phyloP scores from a whole-genome alignment of 1,140 invertebrate species.

The Drosophila rhopaloa region DNA sequence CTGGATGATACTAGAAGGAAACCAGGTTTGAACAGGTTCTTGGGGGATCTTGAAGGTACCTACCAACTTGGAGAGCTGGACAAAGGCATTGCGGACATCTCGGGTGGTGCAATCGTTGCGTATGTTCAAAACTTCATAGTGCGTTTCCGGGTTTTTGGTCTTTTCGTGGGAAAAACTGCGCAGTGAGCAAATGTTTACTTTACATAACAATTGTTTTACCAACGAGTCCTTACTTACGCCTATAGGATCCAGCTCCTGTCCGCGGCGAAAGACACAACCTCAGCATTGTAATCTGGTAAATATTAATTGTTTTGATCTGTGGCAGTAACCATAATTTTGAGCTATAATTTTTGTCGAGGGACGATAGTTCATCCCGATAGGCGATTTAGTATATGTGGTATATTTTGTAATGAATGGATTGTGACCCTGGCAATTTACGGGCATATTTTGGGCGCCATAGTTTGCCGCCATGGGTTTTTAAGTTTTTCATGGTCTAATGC shows the following conservation, averaged over 20 bases:
- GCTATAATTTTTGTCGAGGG: not conserved
- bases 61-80: slow-evolving; percentile 87
- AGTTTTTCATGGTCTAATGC: too few species aligned
- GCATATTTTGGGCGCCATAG: too few species aligned
- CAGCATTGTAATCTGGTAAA: slow-evolving; percentile 31
- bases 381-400: too few species aligned
- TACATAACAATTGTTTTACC: slow-evolving; percentile 52
- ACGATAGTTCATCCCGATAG: too few species aligned
- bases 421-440: too few species aligned
- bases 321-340: slow-evolving; percentile 14
- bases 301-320: not conserved
- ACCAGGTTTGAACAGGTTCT: not conserved
- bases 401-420: too few species aligned
- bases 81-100: slow-evolving; percentile 87
- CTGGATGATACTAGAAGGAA: slow-evolving; percentile 86
- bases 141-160: slow-evolving; percentile 66
- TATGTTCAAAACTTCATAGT: slow-evolving; percentile 87
- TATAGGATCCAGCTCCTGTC: slow-evolving; percentile 2
- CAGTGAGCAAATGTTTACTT: slow-evolving; percentile 33
- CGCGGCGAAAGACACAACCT: slow-evolving; percentile 13
- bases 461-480: too few species aligned
- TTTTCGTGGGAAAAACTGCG: slow-evolving; percentile 47
- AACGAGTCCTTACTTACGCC: slow-evolving; percentile 55
- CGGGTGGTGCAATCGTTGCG: slow-evolving; percentile 85
- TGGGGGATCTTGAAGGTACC: not conserved